phyloP scores from a whole-genome alignment of 2,888 invertebrate species.

The Cerceris ruficornis region DNA sequence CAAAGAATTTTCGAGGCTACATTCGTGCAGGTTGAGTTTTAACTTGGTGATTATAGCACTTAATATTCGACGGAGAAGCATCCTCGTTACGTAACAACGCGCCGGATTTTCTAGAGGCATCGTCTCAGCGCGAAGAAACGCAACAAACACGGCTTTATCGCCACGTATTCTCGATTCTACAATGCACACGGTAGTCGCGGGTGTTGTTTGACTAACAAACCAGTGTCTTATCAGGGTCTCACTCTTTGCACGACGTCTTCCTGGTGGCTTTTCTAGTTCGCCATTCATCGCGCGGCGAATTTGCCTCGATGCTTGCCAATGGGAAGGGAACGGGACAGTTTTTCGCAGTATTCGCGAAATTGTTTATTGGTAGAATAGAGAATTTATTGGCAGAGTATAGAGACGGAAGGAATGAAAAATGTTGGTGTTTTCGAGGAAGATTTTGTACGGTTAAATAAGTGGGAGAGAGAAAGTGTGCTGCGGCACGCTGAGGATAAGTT shows the following conservation, averaged over 20 bases:
- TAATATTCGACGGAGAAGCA: background rate
- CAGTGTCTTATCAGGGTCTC: conserved; percentile 35
- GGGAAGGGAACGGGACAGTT: background rate
- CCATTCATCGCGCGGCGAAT: background rate
- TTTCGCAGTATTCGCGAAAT: background rate
- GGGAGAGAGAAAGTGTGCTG: no score
- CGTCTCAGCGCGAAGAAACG: conserved; percentile 13
- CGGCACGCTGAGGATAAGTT: no score
- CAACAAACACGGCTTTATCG: conserved; percentile 46
- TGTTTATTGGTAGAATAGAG: no score
- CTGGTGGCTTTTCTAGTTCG: background rate
- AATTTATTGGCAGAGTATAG: no score
- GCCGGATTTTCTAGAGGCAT: conserved; percentile 20
- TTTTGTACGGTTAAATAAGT: no score
- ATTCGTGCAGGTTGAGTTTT: background rate
- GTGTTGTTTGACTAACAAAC: conserved; percentile 48
- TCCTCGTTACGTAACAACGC: conserved; percentile 8
- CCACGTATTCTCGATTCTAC: conserved; percentile 18
- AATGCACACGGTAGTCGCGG: conserved; percentile 36
- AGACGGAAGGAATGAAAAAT: no score
- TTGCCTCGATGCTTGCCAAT: background rate
- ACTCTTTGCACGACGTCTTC: conserved; percentile 8
- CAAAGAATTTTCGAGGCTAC: conserved; percentile 7
- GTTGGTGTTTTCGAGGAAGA: no score
- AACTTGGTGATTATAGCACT: background rate